These are phyloP conservation scores for Epinephelus cyanopodus DNA, from an alignment of 2,113 vertebrate species.

Conservation along the genomic window DNA sequence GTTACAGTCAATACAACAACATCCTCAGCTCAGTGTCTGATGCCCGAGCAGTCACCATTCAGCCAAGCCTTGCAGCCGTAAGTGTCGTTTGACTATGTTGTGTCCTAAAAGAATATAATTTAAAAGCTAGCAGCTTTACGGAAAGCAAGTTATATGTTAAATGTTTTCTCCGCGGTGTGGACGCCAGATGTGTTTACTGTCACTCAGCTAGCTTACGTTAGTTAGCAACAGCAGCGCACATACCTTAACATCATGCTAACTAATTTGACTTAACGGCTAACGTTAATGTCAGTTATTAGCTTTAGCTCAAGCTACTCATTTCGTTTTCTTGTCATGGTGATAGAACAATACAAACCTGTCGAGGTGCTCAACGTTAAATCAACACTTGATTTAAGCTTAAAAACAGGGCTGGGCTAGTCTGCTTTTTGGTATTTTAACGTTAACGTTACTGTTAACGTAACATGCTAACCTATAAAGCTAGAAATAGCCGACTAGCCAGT, in stretches of 20 bases:
- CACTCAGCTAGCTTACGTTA: slow-evolving; percentile 50
- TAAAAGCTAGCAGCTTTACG: not conserved
- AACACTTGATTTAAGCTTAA: not conserved
- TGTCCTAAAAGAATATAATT: not conserved
- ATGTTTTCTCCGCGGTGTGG: not conserved
- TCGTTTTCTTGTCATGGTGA: not conserved
- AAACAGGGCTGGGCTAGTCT: not conserved
- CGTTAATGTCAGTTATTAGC: not conserved
- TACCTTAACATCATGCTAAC: not conserved
- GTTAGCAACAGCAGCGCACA: slow-evolving; percentile 51
- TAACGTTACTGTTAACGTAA: not conserved
- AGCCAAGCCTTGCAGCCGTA: slow-evolving; percentile 22
- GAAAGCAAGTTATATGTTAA: not conserved
- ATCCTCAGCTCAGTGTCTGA: slow-evolving; percentile 54
- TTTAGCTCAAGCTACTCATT: not conserved
- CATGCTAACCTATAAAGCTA: not conserved
- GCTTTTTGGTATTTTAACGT: not conserved
- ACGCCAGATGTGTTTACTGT: slow-evolving; percentile 52
- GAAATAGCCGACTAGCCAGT: not conserved
- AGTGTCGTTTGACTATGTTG: not conserved
- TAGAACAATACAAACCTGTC: not conserved
- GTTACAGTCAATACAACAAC: slow-evolving; percentile 39
- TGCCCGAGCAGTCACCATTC: slow-evolving; percentile 7
- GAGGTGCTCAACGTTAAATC: not conserved
- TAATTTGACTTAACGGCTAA: not conserved